Base-by-base conservation (phyloP, 2,888 invertebrate genomes). In the Caenorhabditis angaria region DNA sequence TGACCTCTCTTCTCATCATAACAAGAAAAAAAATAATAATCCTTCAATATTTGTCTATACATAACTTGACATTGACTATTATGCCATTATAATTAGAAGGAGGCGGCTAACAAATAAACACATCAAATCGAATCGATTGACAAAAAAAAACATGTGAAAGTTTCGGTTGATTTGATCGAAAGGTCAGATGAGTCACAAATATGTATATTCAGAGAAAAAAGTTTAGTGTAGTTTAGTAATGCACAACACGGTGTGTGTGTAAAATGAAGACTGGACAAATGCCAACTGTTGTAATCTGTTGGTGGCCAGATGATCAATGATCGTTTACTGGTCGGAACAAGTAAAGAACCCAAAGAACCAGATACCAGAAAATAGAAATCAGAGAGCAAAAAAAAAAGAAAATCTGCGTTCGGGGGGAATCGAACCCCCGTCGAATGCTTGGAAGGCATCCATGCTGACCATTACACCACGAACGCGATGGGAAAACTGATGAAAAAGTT, bases 371-470 rank as follows among this genome's bases (percentile, higher is more conserved):
- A 41, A 41, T 14, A 41, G 14, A 41, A 41, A 41, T 18, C 5
- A 41, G 14, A 41, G n/a, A 41, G 3, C 10, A 41, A 41, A 41
- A 14, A 41, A 41, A 41, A 41, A 41, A 2, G 18, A 41, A 41
- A 41, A 56, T 76, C 65, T 72, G 69, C 72, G 72, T 78, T 72
- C 71, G 71, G 66, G 70, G 76, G 76, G 76, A 78, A 76, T 75
- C 75, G 73, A 74, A 73, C 73, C 71, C 75, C 74, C 72, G 75
- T 78, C 70, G 72, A 77, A 77, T 75, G 79, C 75, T 79, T 77
- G 77, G 75, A 76, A 79, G 71, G 76, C 68, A 73, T 70, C 77
- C 77, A 77, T 77, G 77, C 77, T 77, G 71, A 77, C 77, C 74
- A 74, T 74, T 77, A 77, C 77, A 74, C 74, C 77, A 77, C 75